Conservation (phyloP, 2,113 vertebrate species). For the Stomatorhinus ivindoensis region DNA sequence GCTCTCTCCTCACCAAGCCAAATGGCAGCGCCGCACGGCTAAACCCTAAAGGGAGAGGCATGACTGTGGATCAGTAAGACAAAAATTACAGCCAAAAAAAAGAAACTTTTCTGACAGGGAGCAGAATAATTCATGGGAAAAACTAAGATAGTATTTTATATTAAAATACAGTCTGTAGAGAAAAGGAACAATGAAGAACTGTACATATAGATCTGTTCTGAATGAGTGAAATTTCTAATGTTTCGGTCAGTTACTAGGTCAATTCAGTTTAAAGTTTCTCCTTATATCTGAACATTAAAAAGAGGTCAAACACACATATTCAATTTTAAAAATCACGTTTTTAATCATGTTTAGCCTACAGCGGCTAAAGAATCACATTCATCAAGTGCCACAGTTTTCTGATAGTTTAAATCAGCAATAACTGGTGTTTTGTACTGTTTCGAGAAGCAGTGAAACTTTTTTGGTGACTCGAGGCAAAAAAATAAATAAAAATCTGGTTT, state of each 20-base stretch:
- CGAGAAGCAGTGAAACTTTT: not conserved
- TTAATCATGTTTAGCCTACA: not conserved
- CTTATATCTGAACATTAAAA: not conserved
- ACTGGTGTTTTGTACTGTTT: not conserved
- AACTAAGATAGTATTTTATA: conserved; percentile 18
- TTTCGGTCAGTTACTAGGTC: not conserved
- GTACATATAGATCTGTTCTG: not conserved
- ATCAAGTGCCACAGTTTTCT: not conserved
- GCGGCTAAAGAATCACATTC: not conserved
- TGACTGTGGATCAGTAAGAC: conserved; percentile 36
- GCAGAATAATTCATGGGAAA: conserved; percentile 5
- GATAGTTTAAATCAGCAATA: not conserved
- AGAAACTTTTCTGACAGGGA: conserved; percentile 25
- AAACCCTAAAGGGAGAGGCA: conserved; percentile 66
- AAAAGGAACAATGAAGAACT: not conserved
- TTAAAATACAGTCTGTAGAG: not conserved
- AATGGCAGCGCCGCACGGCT: conserved; percentile 91
- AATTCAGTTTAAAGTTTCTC: not conserved
- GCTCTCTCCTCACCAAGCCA: conserved; percentile 88
- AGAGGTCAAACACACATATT: not conserved
- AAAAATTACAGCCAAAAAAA: conserved; percentile 36
- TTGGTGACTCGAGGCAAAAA: not conserved
- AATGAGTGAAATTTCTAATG: not conserved
- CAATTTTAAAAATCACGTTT: not conserved
- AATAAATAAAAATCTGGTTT: not conserved